Conservation (phyloP, 2,113 vertebrate species). For the Odocoileus virginianus region DNA sequence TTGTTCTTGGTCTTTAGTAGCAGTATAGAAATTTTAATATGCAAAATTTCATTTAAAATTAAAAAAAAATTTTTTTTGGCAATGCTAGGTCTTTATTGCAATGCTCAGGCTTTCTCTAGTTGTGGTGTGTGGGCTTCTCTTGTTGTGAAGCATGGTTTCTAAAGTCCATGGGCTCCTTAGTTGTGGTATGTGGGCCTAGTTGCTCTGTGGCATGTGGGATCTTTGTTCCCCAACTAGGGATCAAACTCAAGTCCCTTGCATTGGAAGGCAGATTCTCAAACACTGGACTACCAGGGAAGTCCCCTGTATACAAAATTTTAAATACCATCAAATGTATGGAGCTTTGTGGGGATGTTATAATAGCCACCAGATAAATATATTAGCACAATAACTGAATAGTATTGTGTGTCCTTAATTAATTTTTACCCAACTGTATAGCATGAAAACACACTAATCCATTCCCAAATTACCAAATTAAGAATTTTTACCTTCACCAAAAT, state of each 20-base stretch:
- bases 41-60: neutral
- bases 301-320: neutral
- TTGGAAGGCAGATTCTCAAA: neutral
- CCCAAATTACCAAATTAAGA: slow-evolving; percentile 29
- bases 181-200: neutral
- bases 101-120: neutral
- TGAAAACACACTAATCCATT: neutral
- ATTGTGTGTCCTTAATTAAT: neutral
- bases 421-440: neutral
- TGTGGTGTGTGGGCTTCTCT: neutral
- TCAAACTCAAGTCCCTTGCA: neutral
- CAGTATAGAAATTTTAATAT: slow-evolving; percentile 17
- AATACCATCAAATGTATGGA: neutral
- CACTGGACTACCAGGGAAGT: neutral
- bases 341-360: neutral
- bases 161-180: neutral
- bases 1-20: slow-evolving; percentile 24
- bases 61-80: neutral
- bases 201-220: neutral
- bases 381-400: neutral
- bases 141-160: neutral
- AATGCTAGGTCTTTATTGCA: neutral
- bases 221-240: neutral
- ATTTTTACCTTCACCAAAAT: slow-evolving; percentile 25
- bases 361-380: neutral